These are phyloP conservation scores for Epinephelus awoara DNA, from an alignment of 2,797 vertebrate genomes.

Conservation along the genomic window DNA sequence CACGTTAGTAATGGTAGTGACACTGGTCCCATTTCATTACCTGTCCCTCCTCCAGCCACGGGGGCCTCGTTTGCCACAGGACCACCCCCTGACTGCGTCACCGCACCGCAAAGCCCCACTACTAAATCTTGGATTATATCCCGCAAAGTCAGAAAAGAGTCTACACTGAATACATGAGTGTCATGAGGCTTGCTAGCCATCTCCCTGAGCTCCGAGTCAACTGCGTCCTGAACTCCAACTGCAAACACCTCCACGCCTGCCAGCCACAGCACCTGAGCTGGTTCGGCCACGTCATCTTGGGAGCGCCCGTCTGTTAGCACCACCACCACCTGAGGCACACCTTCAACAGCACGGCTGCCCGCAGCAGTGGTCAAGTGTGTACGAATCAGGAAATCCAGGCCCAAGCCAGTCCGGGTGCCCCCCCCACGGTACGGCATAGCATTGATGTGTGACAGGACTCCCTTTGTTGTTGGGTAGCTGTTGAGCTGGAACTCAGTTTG, in stretches of 20 bases:
- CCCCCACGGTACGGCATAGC: constrained; percentile 87
- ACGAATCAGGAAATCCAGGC: constrained; percentile 89
- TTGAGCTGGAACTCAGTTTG: constrained; percentile 91
- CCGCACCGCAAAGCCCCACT: constrained; percentile 83
- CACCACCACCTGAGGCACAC: constrained; percentile 89
- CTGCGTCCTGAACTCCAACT: constrained; percentile 90
- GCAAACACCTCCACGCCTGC: constrained; percentile 89
- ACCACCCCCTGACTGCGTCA: constrained; percentile 70
- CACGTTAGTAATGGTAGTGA: constrained; percentile 79
- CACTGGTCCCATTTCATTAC: constrained; percentile 85
- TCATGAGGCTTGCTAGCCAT: constrained; percentile 87
- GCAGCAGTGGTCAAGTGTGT: constrained; percentile 87
- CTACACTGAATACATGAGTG: constrained; percentile 90
- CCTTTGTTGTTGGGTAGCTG: constrained; percentile 83
- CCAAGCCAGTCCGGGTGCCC: constrained; percentile 87
- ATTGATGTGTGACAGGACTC: constrained; percentile 88
- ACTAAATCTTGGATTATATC: constrained; percentile 90
- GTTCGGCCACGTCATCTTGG: constrained; percentile 87
- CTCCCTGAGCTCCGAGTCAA: constrained; percentile 88
- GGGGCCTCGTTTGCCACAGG: constrained; percentile 80
- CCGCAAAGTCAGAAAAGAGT: constrained; percentile 88
- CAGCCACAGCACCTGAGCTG: constrained; percentile 84
- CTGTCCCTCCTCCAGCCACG: constrained; percentile 89
- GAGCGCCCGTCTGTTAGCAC: constrained; percentile 90
- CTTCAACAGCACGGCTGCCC: constrained; percentile 89